Evolutionary conservation across 2,888 invertebrate species (phyloP).

Genomic region (Anthoptus insignis): DNA sequence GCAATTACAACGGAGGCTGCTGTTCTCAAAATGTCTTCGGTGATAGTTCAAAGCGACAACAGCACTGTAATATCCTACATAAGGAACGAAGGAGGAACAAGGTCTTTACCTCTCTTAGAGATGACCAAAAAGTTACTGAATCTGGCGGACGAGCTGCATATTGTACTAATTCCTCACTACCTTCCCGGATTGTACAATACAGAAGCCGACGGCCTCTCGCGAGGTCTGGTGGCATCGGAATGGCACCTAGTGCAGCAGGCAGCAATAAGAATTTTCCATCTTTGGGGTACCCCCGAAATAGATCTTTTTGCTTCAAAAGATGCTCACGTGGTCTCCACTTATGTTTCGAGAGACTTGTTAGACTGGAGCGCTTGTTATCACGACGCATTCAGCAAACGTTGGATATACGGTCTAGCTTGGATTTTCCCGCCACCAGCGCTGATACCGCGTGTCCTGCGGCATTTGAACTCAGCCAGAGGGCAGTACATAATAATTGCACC

Average conservation of each 20-base stretch:
- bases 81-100: slow-evolving; percentile 50
- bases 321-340: slow-evolving; percentile 43
- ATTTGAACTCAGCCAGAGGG: slow-evolving; percentile 31
- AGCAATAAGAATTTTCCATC: slow-evolving; percentile 40
- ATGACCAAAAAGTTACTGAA: slow-evolving; percentile 39
- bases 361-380: slow-evolving; percentile 46
- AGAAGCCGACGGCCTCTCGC: slow-evolving; percentile 46
- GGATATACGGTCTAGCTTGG: slow-evolving; percentile 42
- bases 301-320: slow-evolving; percentile 48
- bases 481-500: slow-evolving; percentile 36
- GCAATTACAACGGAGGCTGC: slow-evolving; percentile 20
- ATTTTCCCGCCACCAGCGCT: slow-evolving; percentile 41
- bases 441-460: slow-evolving; percentile 37
- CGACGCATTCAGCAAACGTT: slow-evolving; percentile 46
- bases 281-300: slow-evolving; percentile 47
- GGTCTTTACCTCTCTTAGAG: slow-evolving; percentile 38
- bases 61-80: slow-evolving; percentile 49
- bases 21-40: slow-evolving; percentile 16
- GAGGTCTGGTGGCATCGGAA: slow-evolving; percentile 33
- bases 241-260: slow-evolving; percentile 44
- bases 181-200: slow-evolving; percentile 49
- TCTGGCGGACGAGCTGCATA: slow-evolving; percentile 37
- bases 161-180: slow-evolving; percentile 41
- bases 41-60: slow-evolving; percentile 50
- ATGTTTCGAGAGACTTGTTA: slow-evolving; percentile 44